Base-by-base conservation (phyloP, 2,113 vertebrate genomes). In the Gopherus flavomarginatus region DNA sequence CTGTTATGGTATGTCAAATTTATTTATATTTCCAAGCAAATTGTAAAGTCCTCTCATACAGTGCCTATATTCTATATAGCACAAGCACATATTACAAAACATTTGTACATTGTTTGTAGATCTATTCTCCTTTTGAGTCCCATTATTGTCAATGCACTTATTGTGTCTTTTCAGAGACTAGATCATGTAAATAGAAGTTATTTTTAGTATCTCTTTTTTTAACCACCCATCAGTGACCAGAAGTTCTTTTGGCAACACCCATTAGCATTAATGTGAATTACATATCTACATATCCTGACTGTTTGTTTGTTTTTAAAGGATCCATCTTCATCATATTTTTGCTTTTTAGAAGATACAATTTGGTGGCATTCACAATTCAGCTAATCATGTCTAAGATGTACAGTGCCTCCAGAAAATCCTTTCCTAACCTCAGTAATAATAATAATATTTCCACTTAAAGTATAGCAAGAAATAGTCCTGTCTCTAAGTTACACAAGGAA, bases 1-100 rank as follows among this genome's bases (percentile, higher is more conserved):
- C 99, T 49, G 99, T 99, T 93, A 96, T 97, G 92, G 99, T 99
- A 98, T 98, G 98, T 97, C 26, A 91, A 52, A 84, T 94, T 50
- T 62, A 80, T 92, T 93, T 94, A 57, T 72, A n/a, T 83, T 91
- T 75, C 65, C 79, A n/a, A 65, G 59, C 77, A 93, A 69, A 79
- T 1, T 69, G 1, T 26, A 11, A 35, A 87, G 53, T 90, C 90
- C 24, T 72, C 19, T 90, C 31, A 62, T 38, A 10, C 16, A 24
- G 35, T 84, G 24, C 53, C 88, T 6, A 3, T 86, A 5, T 80
- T 92, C 85, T 88, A 17, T 72, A 72, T 38, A 16, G 17, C 16
- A 38, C 16, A 57, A 17, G 1, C 83, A 13, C 83, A 19, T 21
- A 6, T 93, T 47, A 81, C 19, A 85, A 86, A 89, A 3, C 5